Base-by-base conservation (phyloP, 2,113 vertebrate species). In the Naja naja region DNA sequence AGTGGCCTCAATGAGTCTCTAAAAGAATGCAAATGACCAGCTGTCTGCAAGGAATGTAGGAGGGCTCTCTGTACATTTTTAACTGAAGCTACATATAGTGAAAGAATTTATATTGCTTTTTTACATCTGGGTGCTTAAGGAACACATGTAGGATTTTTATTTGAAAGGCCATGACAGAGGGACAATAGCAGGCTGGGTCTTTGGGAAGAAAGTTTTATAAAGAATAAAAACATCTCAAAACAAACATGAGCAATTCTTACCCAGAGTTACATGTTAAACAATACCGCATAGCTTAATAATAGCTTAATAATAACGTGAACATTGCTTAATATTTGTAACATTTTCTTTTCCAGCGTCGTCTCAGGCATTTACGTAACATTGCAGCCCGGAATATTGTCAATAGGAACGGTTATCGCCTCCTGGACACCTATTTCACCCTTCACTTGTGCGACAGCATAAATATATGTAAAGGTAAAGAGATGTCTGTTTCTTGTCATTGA, bases 381-480 rank as follows among this genome's bases (percentile, higher is more conserved):
- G 99, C 99, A 3, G 99, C 99, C 2, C 98, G 99, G 55, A 99
- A 99, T 97, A 98, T 99, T 3, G 96, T 99, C 91, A 99, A 98
- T 95, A 99, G 96, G 97, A 99, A 99, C 97, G 99, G 99, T 49
- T 98, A 98, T 87, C 98, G 98, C 18, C 98, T 99, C 87, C 96
- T 99, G 94, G 99, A 99, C 94, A 99, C 99, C 0, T 99, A 98
- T 97, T 99, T 99, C 97, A 99, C 99, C 20, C 99, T 99, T 92
- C 99, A 99, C 96, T 97, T 99, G 94, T 99, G 98, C 95, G 96
- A 97, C 94, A 98, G 95, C 1, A 52, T 98, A 55, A 98, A 97
- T 93, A 98, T 99, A 95, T 98, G 97, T 93, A 98, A 97, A 98
- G 98, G 98, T 98, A 97, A 4, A 22, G 54, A 12, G 94, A 89